These are phyloP conservation scores for Trinectes maculatus DNA, from an alignment of 2,113 vertebrate genomes.

Conservation along the genomic window DNA sequence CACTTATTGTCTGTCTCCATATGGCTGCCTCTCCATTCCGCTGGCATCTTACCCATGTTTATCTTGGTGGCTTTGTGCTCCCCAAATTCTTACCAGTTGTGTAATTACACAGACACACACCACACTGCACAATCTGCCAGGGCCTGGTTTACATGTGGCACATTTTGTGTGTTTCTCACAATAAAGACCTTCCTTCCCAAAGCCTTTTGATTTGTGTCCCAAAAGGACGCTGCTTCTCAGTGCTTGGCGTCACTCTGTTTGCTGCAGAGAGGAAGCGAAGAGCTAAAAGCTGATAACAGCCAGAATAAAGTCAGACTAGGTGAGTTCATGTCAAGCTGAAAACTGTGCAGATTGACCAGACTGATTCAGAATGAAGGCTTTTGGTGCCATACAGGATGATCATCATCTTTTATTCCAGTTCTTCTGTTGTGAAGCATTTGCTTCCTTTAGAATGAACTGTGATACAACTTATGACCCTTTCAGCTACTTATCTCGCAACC, in stretches of 20 bases:
- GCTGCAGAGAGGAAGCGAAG: conserved; percentile 2
- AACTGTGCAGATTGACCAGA: neutral
- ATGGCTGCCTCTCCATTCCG: neutral
- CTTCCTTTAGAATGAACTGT: no score
- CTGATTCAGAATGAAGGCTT: no score
- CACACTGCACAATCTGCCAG: neutral
- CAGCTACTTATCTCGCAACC: no score
- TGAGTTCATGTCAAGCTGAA: conserved; percentile 10
- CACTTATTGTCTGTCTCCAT: conserved; percentile 7
- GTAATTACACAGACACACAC: conserved; percentile 4
- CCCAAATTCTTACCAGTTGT: neutral
- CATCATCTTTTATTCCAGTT: no score
- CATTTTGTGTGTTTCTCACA: conserved; percentile 1
- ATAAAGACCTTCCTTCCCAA: neutral
- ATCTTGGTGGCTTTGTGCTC: conserved; percentile 1
- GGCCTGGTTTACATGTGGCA: neutral
- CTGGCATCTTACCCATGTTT: neutral
- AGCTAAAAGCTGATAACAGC: conserved; percentile 9
- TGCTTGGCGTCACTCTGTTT: conserved; percentile 3
- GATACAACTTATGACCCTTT: no score
- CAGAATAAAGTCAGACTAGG: neutral
- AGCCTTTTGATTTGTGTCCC: neutral
- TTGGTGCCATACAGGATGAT: no score
- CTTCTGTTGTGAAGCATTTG: no score
- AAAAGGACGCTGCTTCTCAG: neutral